Evolutionary conservation across 2,888 invertebrate species (phyloP).

Genomic region (Eupithecia exiguata): DNA sequence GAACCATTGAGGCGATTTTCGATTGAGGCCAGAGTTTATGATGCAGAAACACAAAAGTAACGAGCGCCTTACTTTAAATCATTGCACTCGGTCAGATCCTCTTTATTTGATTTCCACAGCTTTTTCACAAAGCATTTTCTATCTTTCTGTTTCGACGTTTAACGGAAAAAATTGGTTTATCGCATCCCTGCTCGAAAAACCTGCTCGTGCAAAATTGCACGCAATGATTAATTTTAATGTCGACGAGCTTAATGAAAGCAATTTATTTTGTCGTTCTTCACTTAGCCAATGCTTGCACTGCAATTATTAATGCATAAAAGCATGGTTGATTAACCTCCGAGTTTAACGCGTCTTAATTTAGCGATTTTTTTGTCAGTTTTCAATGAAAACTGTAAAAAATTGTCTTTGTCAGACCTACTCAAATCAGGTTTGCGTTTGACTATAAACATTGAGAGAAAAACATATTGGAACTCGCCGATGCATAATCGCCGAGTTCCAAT

Average conservation of each 20-base stretch:
- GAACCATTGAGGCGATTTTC: conserved; percentile 9
- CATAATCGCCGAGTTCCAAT: no score
- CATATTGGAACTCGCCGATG: not conserved
- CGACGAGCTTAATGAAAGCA: not conserved
- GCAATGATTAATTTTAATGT: accelerated
- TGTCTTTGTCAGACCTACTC: not conserved
- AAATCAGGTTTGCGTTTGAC: not conserved
- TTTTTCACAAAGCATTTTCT: conserved; percentile 24
- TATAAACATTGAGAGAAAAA: not conserved
- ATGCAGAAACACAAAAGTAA: conserved; percentile 52
- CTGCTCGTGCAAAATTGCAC: not conserved
- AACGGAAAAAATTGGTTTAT: not conserved
- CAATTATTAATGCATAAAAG: no score
- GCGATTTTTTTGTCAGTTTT: not conserved
- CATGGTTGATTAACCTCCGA: no score
- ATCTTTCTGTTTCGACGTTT: conserved; percentile 12
- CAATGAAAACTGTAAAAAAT: not conserved
- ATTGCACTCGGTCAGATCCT: conserved; percentile 46
- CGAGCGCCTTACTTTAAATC: conserved; percentile 48
- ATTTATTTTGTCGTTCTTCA: not conserved
- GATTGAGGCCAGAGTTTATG: conserved; percentile 46
- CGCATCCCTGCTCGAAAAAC: not conserved
- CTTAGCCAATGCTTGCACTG: no score
- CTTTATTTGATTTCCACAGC: conserved; percentile 44
- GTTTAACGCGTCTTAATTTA: no score